These are phyloP conservation scores for Petrosia ficiformis DNA, from an alignment of 37 sponge, comb jelly and placozoan genomes.

Conservation along the genomic window DNA sequence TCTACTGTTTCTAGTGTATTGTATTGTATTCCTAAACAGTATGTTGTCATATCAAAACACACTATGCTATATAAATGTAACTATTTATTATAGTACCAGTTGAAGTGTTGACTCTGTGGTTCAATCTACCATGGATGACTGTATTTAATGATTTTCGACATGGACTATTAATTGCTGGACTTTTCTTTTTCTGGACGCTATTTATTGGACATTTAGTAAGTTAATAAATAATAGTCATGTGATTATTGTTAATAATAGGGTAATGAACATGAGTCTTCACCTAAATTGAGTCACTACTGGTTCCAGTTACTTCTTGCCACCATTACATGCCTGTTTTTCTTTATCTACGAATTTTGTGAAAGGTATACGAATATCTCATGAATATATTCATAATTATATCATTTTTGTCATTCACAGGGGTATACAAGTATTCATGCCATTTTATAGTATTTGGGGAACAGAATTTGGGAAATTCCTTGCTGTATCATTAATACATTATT, in stretches of 20 bases:
- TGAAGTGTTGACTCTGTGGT: conserved; percentile 46
- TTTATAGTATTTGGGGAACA: conserved; percentile 63
- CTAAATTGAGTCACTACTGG: conserved; percentile 38
- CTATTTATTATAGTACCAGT: conserved; percentile 43
- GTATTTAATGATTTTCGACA: conserved; percentile 70
- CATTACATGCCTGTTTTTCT: conserved; percentile 34
- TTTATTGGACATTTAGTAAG: conserved; percentile 30
- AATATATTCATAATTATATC: neutral
- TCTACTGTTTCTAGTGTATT: neutral
- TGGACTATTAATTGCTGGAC: conserved; percentile 51
- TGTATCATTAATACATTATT: conserved; percentile 36
- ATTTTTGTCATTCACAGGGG: conserved; percentile 1
- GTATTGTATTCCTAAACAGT: neutral
- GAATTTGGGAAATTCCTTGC: conserved; percentile 22
- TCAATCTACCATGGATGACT: conserved; percentile 66
- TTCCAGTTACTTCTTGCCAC: conserved; percentile 47
- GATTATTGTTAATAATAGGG: neutral
- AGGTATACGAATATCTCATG: conserved; percentile 46
- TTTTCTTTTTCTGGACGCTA: conserved; percentile 68
- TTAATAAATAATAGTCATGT: neutral
- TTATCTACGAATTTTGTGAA: conserved; percentile 83
- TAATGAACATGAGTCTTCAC: neutral
- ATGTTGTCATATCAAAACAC: neutral
- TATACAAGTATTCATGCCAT: conserved; percentile 36
- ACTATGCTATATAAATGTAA: neutral